Evolutionary conservation across 2,888 invertebrate genomes (phyloP), one percentile per base, ranked within the genome.

Genomic region (Amphiduros pacificus): DNA sequence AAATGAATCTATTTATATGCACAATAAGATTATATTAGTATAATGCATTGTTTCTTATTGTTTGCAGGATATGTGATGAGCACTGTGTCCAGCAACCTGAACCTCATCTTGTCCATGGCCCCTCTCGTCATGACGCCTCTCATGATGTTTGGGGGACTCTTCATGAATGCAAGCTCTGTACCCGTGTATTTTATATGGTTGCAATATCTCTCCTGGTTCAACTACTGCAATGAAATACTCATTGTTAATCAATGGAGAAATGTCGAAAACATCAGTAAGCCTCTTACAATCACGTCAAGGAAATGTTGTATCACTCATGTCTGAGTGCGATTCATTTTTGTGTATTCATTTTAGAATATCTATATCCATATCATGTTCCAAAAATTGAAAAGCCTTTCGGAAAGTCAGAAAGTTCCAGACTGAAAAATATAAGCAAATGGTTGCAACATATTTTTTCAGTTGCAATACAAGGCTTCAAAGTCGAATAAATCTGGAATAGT

Each of bases 131-230:
- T 96, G 70, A 92, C 97, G 63, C 96, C 97, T 0, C 91, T 96
- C 81, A 86, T 97, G 83, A 85, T 98, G 22, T 97, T 98, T 80
- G 96, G 96, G 63, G 97, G 97, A 49, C 95, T 94, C 86, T 95
- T 95, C 84, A 85, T 97, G 48, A 96, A 96, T 80, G 89, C 91
- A 26, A 77, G 77, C 27, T 74, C 77, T 6, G 70, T 82, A 1
- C 82, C 81, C 4, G 66, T 67, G n/a, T 83, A 78, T 65, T 80
- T 83, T 61, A 51, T 74, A n/a, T 82, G 82, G 67, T 61, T 81
- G 41, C 73, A 80, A 53, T 91, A 92, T 81, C 82, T 94, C 17
- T 94, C 94, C 0, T 94, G 94, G 94, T 94, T 94, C 84, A 89
- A 91, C 61, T 94, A 93, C 81, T 92, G 92, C 29, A 93, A 93